phyloP scores from a whole-genome alignment of 2,113 vertebrate species.

The Passer montanus region DNA sequence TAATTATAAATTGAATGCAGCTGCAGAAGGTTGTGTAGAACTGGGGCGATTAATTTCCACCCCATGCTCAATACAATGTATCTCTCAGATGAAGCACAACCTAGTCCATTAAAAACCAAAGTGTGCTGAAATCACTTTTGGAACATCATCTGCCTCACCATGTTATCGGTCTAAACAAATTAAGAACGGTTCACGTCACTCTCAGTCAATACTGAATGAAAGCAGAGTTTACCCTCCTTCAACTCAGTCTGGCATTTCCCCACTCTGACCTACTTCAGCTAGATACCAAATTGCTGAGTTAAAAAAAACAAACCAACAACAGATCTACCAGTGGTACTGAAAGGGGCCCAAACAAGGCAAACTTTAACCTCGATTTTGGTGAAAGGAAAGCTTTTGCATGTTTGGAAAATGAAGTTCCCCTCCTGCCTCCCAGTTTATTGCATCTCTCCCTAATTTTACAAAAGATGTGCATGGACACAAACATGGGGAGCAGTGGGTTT shows the following conservation, averaged over 20 bases:
- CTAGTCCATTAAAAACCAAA: background rate
- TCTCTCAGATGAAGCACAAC: background rate
- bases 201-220: background rate
- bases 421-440: fast-evolving
- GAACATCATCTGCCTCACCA: background rate
- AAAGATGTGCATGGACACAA: background rate
- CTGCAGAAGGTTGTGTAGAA: conserved; percentile 48
- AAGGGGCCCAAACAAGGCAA: background rate
- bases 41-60: background rate
- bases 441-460: background rate
- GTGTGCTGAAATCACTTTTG: background rate
- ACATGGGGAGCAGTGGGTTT: background rate
- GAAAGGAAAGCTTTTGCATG: background rate
- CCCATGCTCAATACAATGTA: background rate
- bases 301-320: background rate
- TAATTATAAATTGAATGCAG: conserved; percentile 60
- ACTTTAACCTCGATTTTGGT: background rate
- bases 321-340: background rate
- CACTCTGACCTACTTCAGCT: background rate
- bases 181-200: background rate
- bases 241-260: background rate
- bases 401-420: background rate
- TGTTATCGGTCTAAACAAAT: background rate
- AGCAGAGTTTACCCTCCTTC: background rate
- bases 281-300: background rate